A percentile compares a stretch with the other conserved stretches of the same genome.
Evolutionary conservation across 2,888 invertebrate genomes (phyloP).

Genomic region (Calliopum simillimum): DNA sequence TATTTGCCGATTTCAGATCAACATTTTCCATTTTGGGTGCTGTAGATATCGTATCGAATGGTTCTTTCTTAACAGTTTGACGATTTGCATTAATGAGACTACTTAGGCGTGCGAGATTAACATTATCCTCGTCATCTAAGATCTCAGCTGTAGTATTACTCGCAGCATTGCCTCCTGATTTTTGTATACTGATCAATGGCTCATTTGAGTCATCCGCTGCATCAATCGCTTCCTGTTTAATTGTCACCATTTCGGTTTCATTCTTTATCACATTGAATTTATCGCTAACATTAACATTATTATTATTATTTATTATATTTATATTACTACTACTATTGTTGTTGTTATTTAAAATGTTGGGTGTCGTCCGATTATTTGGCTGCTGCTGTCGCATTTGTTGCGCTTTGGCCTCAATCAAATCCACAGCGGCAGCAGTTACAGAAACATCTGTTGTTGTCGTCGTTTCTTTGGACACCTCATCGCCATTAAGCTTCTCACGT

Average conservation of each 20-base stretch:
- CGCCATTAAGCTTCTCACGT: slow-evolving; percentile 53
- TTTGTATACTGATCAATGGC: slow-evolving; percentile 59
- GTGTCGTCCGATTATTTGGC: slow-evolving; percentile 27
- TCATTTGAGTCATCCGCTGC: slow-evolving; percentile 61
- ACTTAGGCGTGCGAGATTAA: slow-evolving; percentile 65
- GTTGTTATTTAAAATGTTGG: slow-evolving; percentile 31
- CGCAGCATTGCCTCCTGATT: slow-evolving; percentile 44
- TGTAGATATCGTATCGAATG: neutral
- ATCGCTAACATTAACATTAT: slow-evolving; percentile 64
- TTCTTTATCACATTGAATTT: slow-evolving; percentile 67
- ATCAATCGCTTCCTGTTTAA: slow-evolving; percentile 62
- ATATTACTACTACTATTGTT: slow-evolving; percentile 49
- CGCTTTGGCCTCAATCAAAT: slow-evolving; percentile 43
- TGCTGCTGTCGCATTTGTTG: slow-evolving; percentile 37
- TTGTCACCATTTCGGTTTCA: slow-evolving; percentile 56
- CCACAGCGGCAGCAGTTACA: slow-evolving; percentile 42
- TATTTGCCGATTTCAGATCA: neutral
- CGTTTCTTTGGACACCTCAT: slow-evolving; percentile 39
- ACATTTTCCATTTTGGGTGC: neutral
- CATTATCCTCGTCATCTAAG: slow-evolving; percentile 64
- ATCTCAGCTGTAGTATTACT: slow-evolving; percentile 47
- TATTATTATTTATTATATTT: slow-evolving; percentile 57
- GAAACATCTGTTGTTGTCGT: slow-evolving; percentile 29
- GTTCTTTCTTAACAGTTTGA: slow-evolving; percentile 57
- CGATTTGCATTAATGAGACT: slow-evolving; percentile 56